Percentiles rank a stretch among this genome's conserved stretches.
Evolutionary conservation across 2,797 vertebrate species (phyloP).

Genomic region (Gymnopithys bicolor): DNA sequence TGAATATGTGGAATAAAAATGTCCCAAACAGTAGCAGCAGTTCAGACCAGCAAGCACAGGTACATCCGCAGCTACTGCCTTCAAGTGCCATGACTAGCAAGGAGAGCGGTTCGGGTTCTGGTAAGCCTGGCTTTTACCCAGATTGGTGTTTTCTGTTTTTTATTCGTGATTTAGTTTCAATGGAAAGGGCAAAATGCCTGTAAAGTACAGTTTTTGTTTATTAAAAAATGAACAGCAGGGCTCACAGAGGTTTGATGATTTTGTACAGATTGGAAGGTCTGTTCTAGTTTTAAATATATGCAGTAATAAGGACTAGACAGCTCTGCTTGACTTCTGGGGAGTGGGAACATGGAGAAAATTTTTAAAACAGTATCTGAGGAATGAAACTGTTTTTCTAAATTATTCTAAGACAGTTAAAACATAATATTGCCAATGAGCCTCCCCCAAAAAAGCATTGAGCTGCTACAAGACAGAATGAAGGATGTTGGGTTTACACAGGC

Average conservation of each 20-base stretch:
- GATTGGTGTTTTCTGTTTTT: background rate
- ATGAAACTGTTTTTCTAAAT: background rate
- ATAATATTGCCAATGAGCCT: background rate
- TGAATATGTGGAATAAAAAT: slow-evolving; percentile 95
- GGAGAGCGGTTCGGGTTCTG: slow-evolving; percentile 79
- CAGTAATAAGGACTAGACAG: background rate
- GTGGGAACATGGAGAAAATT: background rate
- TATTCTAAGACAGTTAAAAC: background rate
- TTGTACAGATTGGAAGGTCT: background rate
- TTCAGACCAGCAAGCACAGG: slow-evolving; percentile 86
- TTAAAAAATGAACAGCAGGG: background rate
- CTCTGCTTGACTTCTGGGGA: background rate
- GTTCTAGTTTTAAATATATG: background rate
- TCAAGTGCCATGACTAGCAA: slow-evolving; percentile 78
- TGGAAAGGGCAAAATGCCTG: background rate
- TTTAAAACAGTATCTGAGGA: background rate
- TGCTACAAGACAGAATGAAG: background rate
- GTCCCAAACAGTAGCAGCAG: slow-evolving; percentile 75
- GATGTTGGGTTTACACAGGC: background rate
- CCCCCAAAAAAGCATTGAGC: background rate
- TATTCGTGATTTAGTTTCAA: background rate
- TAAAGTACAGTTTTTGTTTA: background rate
- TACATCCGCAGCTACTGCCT: slow-evolving; percentile 76
- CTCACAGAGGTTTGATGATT: background rate
- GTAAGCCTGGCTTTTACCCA: slow-evolving; percentile 70